Conservation (phyloP, 2,888 invertebrate genomes). For the Drosophila austrosaltans region DNA sequence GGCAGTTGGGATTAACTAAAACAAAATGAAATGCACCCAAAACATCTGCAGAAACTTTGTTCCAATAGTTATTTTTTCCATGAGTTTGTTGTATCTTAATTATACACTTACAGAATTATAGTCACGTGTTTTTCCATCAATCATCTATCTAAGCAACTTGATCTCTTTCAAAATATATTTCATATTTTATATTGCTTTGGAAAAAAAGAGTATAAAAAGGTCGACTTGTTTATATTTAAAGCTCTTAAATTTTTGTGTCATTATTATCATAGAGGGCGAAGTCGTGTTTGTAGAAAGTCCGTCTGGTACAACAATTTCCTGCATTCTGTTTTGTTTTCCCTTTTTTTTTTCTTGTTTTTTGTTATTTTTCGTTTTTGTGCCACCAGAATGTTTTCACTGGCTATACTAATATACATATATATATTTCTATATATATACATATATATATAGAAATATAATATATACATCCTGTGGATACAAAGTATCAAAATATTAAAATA, state of each 20-base stretch:
- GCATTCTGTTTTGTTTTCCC: slow-evolving; percentile 32
- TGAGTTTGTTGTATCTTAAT: slow-evolving; percentile 20
- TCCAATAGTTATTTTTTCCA: slow-evolving; percentile 4
- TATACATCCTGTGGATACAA: neutral
- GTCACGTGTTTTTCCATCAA: too few species aligned
- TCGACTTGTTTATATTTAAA: neutral
- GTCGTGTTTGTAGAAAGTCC: slow-evolving; percentile 30
- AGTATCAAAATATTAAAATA: slow-evolving; percentile 33
- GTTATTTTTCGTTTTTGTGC: neutral
- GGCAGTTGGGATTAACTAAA: slow-evolving; percentile 25
- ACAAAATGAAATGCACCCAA: slow-evolving; percentile 50
- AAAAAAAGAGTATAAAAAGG: neutral
- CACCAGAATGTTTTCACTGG: too few species aligned
- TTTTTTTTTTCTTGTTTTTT: slow-evolving; percentile 25
- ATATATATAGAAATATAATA: neutral
- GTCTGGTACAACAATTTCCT: slow-evolving; percentile 48
- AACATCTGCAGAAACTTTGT: slow-evolving; percentile 54
- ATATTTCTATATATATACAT: neutral
- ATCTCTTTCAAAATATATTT: too few species aligned
- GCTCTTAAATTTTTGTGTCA: slow-evolving; percentile 44
- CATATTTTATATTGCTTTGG: too few species aligned
- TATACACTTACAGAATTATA: neutral
- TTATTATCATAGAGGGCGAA: slow-evolving; percentile 50
- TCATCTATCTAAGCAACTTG: too few species aligned
- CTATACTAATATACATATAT: neutral